Conservation (phyloP, 2,888 invertebrate genomes). For the Brachylomia viminalis region DNA sequence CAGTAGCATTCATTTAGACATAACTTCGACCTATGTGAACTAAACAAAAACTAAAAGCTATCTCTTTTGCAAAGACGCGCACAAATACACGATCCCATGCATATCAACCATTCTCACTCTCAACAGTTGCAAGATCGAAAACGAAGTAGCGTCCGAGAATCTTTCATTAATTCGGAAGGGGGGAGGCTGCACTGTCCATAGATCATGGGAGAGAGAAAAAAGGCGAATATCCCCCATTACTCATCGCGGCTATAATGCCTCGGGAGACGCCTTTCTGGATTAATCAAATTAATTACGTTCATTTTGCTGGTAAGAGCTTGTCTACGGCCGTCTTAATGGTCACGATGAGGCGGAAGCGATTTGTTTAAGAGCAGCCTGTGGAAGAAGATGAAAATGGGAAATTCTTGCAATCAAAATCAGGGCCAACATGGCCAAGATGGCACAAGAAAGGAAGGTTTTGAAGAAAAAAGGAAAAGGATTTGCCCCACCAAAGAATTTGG, state of each 20-base stretch:
- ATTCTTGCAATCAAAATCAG: not conserved
- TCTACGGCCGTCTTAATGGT: conserved; percentile 55
- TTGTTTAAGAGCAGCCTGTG: conserved; percentile 25
- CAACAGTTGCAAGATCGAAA: conserved; percentile 7
- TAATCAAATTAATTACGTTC: conserved; percentile 87
- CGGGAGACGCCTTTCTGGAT: conserved; percentile 80
- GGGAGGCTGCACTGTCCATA: conserved; percentile 40
- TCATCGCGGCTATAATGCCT: conserved; percentile 80
- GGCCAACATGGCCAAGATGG: not conserved
- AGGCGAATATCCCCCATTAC: conserved; percentile 75
- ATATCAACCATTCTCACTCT: not conserved
- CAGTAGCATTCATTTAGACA: not conserved
- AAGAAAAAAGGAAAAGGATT: too few relatives aligned
- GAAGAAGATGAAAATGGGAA: not conserved
- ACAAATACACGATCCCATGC: not conserved
- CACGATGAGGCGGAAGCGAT: conserved; percentile 57
- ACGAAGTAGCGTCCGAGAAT: conserved; percentile 26
- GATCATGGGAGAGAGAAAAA: conserved; percentile 63
- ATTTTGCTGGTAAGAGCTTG: conserved; percentile 76
- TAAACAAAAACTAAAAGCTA: not conserved
- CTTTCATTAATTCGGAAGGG: conserved; percentile 7
- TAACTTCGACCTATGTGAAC: not conserved
- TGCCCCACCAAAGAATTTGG: too few relatives aligned
- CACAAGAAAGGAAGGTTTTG: not conserved
- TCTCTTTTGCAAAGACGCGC: too few relatives aligned